Conservation (phyloP, 2,113 vertebrate species). For the Dasyprocta punctata region DNA sequence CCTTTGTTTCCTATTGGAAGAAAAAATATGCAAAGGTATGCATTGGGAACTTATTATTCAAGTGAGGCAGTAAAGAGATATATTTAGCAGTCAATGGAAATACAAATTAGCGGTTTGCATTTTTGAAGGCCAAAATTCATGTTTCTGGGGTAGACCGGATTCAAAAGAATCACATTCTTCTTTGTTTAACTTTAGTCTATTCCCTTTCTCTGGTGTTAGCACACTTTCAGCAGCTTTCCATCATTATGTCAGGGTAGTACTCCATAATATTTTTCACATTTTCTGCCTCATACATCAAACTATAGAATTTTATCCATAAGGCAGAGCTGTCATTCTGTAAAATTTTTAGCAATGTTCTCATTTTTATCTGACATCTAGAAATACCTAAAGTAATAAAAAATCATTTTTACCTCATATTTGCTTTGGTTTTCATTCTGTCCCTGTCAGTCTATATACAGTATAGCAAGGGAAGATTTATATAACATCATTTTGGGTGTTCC, state of each 20-base stretch:
- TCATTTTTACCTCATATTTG: conserved; percentile 87
- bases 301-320: conserved; percentile 86
- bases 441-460: conserved; percentile 83
- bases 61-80: neutral
- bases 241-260: conserved; percentile 85
- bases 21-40: neutral
- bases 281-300: conserved; percentile 89
- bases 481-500: conserved; percentile 74
- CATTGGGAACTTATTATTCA: neutral
- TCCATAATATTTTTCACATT: conserved; percentile 89
- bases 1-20: neutral
- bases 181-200: conserved; percentile 77
- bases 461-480: conserved; percentile 83
- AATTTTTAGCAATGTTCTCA: conserved; percentile 89
- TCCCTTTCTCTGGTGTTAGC: conserved; percentile 74
- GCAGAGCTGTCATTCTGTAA: conserved; percentile 86
- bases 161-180: neutral
- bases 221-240: conserved; percentile 80
- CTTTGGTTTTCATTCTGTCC: conserved; percentile 87
- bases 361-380: conserved; percentile 90
- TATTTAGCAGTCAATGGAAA: conserved; percentile 22
- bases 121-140: conserved; percentile 43
- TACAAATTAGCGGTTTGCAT: conserved; percentile 26
- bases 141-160: neutral
- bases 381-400: conserved; percentile 90